Percentiles rank a stretch among this genome's conserved stretches.
phyloP scores from a whole-genome alignment of 2,113 vertebrate species.

The Varanus komodoensis region DNA sequence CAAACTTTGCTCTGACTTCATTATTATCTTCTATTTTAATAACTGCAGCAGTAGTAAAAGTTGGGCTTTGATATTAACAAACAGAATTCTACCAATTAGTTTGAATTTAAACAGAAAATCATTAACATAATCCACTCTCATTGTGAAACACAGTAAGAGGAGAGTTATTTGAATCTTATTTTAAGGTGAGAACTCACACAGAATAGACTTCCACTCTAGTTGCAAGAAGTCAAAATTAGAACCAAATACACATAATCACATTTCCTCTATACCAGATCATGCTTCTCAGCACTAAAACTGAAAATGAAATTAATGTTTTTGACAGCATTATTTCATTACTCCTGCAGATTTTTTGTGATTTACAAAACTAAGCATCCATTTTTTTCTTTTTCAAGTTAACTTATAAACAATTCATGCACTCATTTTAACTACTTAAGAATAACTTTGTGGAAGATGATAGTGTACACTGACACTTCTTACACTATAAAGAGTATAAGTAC shows the following conservation, averaged over 20 bases:
- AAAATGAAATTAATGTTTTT: not conserved
- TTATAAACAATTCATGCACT: accelerated
- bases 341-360: not conserved
- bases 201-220: not conserved
- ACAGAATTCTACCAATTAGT: not conserved
- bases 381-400: not conserved
- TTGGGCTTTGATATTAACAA: not conserved
- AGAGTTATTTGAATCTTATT: not conserved
- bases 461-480: not conserved
- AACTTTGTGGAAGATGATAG: not conserved
- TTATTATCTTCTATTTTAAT: not conserved
- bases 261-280: not conserved
- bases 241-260: not conserved
- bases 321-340: not conserved
- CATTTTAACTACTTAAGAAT: not conserved
- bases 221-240: not conserved
- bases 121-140: not conserved
- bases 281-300: not conserved
- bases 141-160: not conserved
- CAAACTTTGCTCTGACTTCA: not conserved
- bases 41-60: not conserved
- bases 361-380: not conserved
- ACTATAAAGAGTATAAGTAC: constrained; percentile 51
- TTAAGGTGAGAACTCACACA: not conserved
- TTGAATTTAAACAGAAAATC: not conserved